Evolutionary conservation across 2,113 vertebrate species (phyloP), one percentile per base, ranked within the genome.

Genomic region (Manacus vitellinus): DNA sequence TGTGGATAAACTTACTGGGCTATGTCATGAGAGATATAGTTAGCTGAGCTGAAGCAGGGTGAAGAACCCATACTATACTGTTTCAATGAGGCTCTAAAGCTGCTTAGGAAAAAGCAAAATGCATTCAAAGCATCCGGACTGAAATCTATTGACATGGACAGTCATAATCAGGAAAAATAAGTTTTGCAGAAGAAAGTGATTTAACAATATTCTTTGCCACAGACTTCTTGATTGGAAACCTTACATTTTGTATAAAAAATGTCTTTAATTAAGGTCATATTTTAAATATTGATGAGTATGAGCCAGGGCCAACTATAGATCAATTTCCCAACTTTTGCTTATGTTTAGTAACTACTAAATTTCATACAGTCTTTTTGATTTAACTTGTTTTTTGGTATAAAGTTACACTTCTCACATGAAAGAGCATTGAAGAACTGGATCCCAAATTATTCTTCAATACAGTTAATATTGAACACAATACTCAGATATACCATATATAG

Each of bases 301-400:
- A 71, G 10, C 14, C 35, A 71, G 14, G 5, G 2, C 5, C 22
- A 55, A 11, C 62, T 9, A 51, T 0, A 1, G 28, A 65, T 3
- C 11, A 58, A 28, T 91, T 80, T 94, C 33, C 12, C 25, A 55
- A 16, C 20, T 23, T 70, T 70, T 82, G 21, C 3, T 37, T 56
- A 24, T 3, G 3, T 46, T 76, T 13, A 47, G 4, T 62, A 49
- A 33, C 33, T 78, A n/a, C 14, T 13, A 61, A 77, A 71, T 62
- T 55, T 4, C 21, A 27, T 47, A 9, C 19, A 51, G 12, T 28
- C 16, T 12, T 84, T 44, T 47, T 74, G 31, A 35, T 67, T 13
- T 83, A 13, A 21, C 4, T 43, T 66, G 11, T 2, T 66, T 54
- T 86, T 55, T 56, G 3, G 6, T 51, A 46, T 20, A 28, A 81